Percentiles rank a stretch among this genome's conserved stretches.
Evolutionary conservation across 1,140 invertebrate species (phyloP).

Genomic region (Augochlora pura): DNA sequence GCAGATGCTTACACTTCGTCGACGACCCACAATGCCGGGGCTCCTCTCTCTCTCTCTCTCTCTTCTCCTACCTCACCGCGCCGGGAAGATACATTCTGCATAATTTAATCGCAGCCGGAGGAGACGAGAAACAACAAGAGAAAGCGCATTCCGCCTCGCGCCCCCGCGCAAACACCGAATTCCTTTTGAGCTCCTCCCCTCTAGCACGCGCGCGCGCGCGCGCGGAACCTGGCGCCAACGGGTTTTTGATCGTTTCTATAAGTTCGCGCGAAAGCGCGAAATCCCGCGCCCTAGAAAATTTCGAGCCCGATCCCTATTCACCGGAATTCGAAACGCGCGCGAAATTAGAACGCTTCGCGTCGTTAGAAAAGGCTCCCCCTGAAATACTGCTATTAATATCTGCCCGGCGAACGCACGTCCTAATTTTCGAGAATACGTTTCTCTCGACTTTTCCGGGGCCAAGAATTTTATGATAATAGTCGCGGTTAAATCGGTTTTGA

Average conservation of each 20-base stretch:
- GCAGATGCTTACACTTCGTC: conserved; percentile 61
- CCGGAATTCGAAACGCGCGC: background rate
- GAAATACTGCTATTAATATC: background rate
- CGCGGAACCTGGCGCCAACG: background rate
- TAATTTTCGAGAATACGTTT: background rate
- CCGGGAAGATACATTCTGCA: conserved; percentile 56
- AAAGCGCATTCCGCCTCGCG: conserved; percentile 23
- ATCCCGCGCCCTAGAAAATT: background rate
- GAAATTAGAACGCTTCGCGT: background rate
- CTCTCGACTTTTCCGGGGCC: too few species aligned
- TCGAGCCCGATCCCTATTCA: background rate
- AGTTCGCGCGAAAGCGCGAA: background rate
- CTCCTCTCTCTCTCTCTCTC: too few species aligned
- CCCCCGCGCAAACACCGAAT: conserved; percentile 35
- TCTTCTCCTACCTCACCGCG: conserved; percentile 44
- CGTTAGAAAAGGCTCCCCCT: background rate
- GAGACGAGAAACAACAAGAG: conserved; percentile 15
- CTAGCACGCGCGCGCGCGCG: too few species aligned
- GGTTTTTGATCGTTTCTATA: conserved; percentile 12
- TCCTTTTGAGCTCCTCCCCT: conserved; percentile 12
- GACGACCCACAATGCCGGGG: conserved; percentile 56
- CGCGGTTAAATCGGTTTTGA: too few species aligned
- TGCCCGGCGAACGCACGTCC: background rate
- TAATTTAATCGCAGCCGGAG: conserved; percentile 55
- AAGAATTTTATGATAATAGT: too few species aligned